Base-by-base conservation (phyloP, 1,140 invertebrate genomes). In the Cherax destructor region DNA sequence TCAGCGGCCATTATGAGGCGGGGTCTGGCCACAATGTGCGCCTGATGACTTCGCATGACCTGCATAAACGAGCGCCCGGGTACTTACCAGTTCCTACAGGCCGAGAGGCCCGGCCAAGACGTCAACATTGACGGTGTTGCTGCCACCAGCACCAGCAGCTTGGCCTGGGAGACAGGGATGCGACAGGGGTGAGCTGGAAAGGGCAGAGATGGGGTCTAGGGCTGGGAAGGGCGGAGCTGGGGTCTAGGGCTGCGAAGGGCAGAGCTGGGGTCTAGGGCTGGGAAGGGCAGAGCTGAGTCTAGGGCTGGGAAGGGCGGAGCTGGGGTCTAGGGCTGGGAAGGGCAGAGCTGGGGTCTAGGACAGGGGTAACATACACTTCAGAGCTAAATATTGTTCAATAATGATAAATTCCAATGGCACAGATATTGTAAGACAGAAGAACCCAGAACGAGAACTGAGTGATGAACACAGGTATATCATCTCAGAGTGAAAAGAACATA, bases 1-100 rank as follows among this genome's bases (percentile, higher is more conserved):
- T 92, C 91, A 92, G 86, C 50, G 86, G 74, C 91, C 86, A 92
- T 92, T 92, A 92, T 92, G 91, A 92, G 86, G 49, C 72, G 69
- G 65, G 74, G 85, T 84, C 85, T 81, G 78, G 79, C 91, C 91
- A 92, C 91, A 92, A 92, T 92, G 91, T 76, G 69, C n/a, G 79
- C 59, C 91, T 92, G 91, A 92, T 92, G 91, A 92, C 91, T 81
- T 61, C 72, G 91, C 91, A 87, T 92, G 91, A 92, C 91, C 91
- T 88, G 91, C 91, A 92, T 92, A 92, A 91, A 84, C 88, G 81
- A 91, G 81, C 88, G 74, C n/a, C 50, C 65, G 74, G 59, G 85
- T 86, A 86, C 85, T 86, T 86, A 86, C 85, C 85, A 78, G 49
- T 11, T 86, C 85, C 85, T 86, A 87, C 86, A 61, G 30, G 74